Conservation (phyloP, 2,797 vertebrate genomes). For the Heliangelus exortis region DNA sequence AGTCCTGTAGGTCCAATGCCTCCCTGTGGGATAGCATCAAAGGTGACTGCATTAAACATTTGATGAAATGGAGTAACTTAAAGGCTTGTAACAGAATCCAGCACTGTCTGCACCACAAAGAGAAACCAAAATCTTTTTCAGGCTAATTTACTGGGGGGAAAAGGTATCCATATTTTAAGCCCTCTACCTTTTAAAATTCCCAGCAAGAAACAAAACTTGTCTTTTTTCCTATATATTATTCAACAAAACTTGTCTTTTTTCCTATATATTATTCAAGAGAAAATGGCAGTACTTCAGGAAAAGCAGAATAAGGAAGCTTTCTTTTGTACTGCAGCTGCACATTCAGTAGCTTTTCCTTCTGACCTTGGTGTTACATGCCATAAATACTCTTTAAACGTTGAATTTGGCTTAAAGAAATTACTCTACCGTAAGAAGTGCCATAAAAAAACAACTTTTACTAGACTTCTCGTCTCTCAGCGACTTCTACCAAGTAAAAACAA, state of each 20-base stretch:
- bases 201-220: background rate
- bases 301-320: background rate
- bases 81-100: background rate
- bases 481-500: background rate
- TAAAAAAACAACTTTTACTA: background rate
- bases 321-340: background rate
- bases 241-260: background rate
- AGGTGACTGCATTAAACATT: background rate
- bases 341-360: background rate
- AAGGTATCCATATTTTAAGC: background rate
- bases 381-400: background rate
- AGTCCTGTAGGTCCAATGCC: constrained; percentile 85
- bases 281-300: background rate
- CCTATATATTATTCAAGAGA: background rate
- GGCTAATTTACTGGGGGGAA: background rate
- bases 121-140: background rate
- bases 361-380: background rate
- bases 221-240: background rate
- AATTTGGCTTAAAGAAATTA: background rate
- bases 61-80: background rate
- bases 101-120: background rate
- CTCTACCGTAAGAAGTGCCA: background rate
- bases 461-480: background rate
- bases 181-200: background rate
- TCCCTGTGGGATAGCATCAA: constrained; percentile 80